Percentiles rank a stretch among this genome's conserved stretches.
phyloP scores from a whole-genome alignment of 2,888 invertebrate species.

The Tetropium fuscum region DNA sequence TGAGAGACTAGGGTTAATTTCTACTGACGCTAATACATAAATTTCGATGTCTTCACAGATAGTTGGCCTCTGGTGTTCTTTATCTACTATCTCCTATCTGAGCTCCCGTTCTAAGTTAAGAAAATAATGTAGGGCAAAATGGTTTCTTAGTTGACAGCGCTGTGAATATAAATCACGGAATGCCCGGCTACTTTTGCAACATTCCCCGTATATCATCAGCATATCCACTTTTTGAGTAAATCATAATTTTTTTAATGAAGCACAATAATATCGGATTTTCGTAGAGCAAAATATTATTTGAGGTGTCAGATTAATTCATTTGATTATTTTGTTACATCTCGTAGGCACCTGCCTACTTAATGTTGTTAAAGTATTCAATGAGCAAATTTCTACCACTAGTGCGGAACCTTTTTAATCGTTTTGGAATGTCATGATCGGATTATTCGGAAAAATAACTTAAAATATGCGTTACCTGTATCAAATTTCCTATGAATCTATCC shows the following conservation, averaged over 20 bases:
- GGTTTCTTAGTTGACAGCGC: conserved; percentile 6
- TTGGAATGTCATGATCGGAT: too few species aligned
- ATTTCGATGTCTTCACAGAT: conserved; percentile 5
- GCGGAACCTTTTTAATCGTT: too few species aligned
- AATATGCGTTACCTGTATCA: too few species aligned
- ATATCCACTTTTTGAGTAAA: not conserved
- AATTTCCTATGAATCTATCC: too few species aligned
- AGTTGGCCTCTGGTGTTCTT: conserved; percentile 1
- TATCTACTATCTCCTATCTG: not conserved
- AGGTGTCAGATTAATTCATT: conserved; percentile 3
- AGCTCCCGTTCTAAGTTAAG: not conserved
- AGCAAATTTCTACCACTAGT: too few species aligned
- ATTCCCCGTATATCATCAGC: not conserved
- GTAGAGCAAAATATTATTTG: not conserved
- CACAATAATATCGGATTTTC: conserved; percentile 2
- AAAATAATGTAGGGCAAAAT: too few species aligned
- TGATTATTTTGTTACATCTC: conserved; percentile 4
- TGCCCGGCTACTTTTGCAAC: not conserved
- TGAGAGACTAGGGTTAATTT: not conserved
- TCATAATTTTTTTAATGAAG: conserved; percentile 1
- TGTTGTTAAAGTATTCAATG: too few species aligned
- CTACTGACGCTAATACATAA: not conserved
- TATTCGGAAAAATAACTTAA: too few species aligned
- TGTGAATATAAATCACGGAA: not conserved
- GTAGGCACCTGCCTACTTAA: too few species aligned